phyloP scores from a whole-genome alignment of 2,888 invertebrate species.

The Clitarchus hookeri region DNA sequence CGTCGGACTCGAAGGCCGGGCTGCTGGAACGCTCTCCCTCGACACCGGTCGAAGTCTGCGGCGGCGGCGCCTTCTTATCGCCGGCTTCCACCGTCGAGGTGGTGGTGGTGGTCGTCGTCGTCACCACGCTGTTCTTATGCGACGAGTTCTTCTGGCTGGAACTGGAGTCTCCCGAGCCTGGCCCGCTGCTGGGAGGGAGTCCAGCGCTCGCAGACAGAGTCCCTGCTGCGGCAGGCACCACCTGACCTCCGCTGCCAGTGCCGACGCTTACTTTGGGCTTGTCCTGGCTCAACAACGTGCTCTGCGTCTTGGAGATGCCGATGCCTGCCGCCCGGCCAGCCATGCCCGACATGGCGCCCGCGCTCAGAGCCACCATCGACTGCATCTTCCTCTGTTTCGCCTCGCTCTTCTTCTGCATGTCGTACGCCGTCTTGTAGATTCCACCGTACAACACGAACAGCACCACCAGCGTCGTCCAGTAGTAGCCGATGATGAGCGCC shows the following conservation, averaged over 20 bases:
- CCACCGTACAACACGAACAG: slow-evolving; percentile 95
- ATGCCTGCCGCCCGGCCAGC: slow-evolving; percentile 86
- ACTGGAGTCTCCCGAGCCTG: slow-evolving; percentile 57
- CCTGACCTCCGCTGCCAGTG: slow-evolving; percentile 49
- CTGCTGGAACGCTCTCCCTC: slow-evolving; percentile 85
- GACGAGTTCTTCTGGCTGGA: slow-evolving; percentile 66
- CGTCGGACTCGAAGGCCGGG: slow-evolving; percentile 93
- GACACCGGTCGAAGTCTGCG: slow-evolving; percentile 47
- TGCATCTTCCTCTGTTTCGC: slow-evolving; percentile 96
- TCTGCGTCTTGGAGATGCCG: slow-evolving; percentile 77
- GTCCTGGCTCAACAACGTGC: slow-evolving; percentile 70
- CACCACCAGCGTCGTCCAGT: slow-evolving; percentile 96
- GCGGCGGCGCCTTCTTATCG: neutral
- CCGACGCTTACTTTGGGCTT: slow-evolving; percentile 64
- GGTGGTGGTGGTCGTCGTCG: slow-evolving; percentile 60
- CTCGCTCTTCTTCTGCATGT: slow-evolving; percentile 96
- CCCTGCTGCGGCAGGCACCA: slow-evolving; percentile 46
- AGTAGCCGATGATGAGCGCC: slow-evolving; percentile 93
- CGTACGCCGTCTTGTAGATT: slow-evolving; percentile 95
- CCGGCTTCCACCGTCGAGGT: slow-evolving; percentile 55
- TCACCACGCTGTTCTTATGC: slow-evolving; percentile 63
- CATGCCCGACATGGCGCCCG: slow-evolving; percentile 90
- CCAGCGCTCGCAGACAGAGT: slow-evolving; percentile 24
- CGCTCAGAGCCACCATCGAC: slow-evolving; percentile 89
- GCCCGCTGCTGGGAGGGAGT: slow-evolving; percentile 28